Percentiles rank a stretch among this genome's conserved stretches.
phyloP scores from a whole-genome alignment of 2,888 invertebrate species.

The Lepeophtheirus nordmannii region DNA sequence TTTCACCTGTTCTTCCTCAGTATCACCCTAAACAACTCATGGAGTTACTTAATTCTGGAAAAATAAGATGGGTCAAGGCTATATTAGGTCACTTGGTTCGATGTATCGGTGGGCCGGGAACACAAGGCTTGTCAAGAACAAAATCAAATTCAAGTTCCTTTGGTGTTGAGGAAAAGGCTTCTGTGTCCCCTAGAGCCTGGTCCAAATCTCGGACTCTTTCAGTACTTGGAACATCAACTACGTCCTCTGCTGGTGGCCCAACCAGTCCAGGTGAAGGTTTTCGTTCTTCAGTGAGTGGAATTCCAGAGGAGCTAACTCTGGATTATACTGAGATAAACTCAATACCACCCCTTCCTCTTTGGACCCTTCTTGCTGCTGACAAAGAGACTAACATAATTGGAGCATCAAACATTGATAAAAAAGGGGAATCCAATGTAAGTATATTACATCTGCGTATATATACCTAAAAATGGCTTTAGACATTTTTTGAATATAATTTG shows the following conservation, averaged over 20 bases:
- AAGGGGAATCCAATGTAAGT: background rate
- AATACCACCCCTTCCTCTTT: constrained; percentile 91
- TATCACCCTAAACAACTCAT: constrained; percentile 98
- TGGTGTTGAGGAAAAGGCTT: constrained; percentile 40
- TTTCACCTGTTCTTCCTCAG: constrained; percentile 92
- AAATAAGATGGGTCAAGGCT: constrained; percentile 93
- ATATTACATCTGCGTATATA: background rate
- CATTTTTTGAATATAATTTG: background rate
- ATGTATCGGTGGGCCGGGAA: constrained; percentile 35
- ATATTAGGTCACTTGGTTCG: constrained; percentile 90
- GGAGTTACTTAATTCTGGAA: constrained; percentile 93
- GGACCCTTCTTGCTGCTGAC: constrained; percentile 88
- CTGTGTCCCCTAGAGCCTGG: constrained; percentile 57
- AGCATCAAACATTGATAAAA: background rate
- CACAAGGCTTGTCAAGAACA: background rate
- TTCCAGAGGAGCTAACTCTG: constrained; percentile 69
- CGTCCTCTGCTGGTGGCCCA: constrained; percentile 17
- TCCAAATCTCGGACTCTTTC: constrained; percentile 74
- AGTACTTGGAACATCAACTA: constrained; percentile 22
- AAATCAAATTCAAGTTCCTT: constrained; percentile 14
- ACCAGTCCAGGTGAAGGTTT: constrained; percentile 3
- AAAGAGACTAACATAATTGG: constrained; percentile 30
- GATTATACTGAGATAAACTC: constrained; percentile 92
- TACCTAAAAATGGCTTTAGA: background rate
- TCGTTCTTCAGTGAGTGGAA: constrained; percentile 54